These are phyloP conservation scores for Aix galericulata DNA, from an alignment of 2,113 vertebrate species.

Conservation along the genomic window DNA sequence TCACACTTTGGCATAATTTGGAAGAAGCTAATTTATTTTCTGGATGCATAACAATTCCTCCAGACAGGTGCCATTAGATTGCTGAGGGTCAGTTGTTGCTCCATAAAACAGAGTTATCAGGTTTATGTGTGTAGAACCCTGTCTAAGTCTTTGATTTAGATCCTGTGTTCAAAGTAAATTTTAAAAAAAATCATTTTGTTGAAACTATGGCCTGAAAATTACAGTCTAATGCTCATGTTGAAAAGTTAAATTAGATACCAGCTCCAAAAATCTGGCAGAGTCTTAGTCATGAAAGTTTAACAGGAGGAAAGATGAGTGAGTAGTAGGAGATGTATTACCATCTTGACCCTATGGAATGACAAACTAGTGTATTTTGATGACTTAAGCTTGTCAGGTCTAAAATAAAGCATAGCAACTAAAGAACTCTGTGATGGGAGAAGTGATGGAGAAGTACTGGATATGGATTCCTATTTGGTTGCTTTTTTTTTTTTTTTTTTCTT, in stretches of 20 bases:
- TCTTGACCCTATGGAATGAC: not conserved
- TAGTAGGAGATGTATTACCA: not conserved
- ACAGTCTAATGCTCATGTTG: not conserved
- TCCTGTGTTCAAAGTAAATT: not conserved
- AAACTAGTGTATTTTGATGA: not conserved
- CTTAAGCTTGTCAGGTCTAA: not conserved
- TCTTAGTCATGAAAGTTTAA: not conserved
- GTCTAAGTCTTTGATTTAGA: fast-evolving
- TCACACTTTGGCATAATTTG: not conserved
- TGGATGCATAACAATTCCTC: not conserved
- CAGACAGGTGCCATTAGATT: not conserved
- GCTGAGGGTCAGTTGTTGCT: not conserved
- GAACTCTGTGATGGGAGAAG: not conserved
- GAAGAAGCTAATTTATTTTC: not conserved
- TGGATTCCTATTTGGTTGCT: not conserved
- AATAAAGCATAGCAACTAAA: not conserved
- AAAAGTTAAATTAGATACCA: not conserved
- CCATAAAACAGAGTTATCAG: not conserved
- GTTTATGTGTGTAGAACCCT: not conserved
- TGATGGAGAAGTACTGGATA: not conserved
- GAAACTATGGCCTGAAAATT: not conserved
- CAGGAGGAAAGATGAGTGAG: not conserved
- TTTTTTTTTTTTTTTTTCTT: too few species aligned
- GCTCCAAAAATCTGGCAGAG: not conserved
- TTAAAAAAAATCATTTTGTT: not conserved